These are phyloP conservation scores for Sapayoa aenigma DNA, from an alignment of 2,113 vertebrate species.

Conservation along the genomic window DNA sequence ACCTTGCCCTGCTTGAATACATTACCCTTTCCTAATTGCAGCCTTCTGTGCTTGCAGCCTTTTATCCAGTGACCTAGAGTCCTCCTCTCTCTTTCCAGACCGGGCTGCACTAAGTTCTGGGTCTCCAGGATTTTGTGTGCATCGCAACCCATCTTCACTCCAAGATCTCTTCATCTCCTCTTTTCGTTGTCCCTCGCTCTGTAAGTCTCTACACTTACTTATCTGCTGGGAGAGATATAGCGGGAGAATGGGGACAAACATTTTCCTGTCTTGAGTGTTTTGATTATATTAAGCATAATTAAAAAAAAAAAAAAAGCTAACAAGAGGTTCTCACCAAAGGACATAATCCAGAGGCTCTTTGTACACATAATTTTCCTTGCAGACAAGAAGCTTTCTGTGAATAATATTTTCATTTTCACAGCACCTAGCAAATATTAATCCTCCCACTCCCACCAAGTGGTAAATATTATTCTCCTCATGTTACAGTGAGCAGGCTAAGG, in stretches of 20 bases:
- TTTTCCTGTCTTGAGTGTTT: background rate
- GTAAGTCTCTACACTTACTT: background rate
- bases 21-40: background rate
- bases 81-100: background rate
- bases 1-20: background rate
- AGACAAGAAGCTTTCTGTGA: background rate
- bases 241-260: background rate
- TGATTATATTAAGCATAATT: background rate
- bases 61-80: background rate
- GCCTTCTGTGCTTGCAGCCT: background rate
- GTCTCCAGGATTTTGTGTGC: background rate
- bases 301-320: background rate
- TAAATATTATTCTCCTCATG: background rate
- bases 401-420: background rate
- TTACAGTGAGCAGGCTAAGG: background rate
- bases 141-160: background rate
- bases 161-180: background rate
- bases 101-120: accelerated
- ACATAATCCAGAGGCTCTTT: background rate
- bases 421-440: background rate
- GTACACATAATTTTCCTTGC: background rate
- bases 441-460: background rate
- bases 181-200: background rate
- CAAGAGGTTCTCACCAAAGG: background rate
- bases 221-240: background rate